Percentiles rank a stretch among this genome's conserved stretches.
Evolutionary conservation across 2,888 invertebrate genomes (phyloP).

Genomic region (Lissonota sp.): DNA sequence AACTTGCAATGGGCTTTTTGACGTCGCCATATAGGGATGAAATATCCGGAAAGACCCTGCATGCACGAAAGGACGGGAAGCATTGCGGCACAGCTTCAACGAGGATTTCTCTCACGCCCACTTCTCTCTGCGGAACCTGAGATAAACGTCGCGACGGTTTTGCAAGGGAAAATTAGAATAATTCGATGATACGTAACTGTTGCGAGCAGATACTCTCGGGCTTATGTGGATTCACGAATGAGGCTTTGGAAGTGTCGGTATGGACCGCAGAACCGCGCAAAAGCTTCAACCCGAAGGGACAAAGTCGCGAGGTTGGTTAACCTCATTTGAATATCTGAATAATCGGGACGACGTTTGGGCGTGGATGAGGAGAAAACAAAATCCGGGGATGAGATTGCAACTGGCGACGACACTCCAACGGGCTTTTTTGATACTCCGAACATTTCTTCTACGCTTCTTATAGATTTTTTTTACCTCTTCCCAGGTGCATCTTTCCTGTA

Average conservation of each 20-base stretch:
- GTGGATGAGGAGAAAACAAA: conserved; percentile 68
- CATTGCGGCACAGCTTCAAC: conserved; percentile 4
- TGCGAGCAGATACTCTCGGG: conserved; percentile 78
- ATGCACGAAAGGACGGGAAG: neutral
- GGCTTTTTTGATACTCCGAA: conserved; percentile 42
- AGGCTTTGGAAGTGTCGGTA: conserved; percentile 10
- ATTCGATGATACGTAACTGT: conserved; percentile 84
- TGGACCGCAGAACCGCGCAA: conserved; percentile 35
- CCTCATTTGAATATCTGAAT: conserved; percentile 83
- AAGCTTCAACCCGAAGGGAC: conserved; percentile 3
- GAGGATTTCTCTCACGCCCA: conserved; percentile 48
- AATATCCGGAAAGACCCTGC: neutral
- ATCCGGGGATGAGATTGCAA: conserved; percentile 70
- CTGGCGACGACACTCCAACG: conserved; percentile 78
- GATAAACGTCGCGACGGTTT: conserved; percentile 73
- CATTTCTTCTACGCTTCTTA: conserved; percentile 69
- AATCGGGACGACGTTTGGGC: conserved; percentile 83
- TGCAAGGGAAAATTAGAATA: conserved; percentile 82
- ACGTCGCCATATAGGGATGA: neutral
- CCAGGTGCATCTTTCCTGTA: conserved; percentile 6
- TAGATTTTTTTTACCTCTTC: conserved; percentile 57
- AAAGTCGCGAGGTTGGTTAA: conserved; percentile 59
- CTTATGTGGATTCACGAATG: conserved; percentile 42
- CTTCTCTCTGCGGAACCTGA: conserved; percentile 27
- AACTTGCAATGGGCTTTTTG: conserved; percentile 9